A percentile compares a stretch with the other conserved stretches of the same genome.
Evolutionary conservation across 1,140 invertebrate genomes (phyloP).

Genomic region (Microplitis demolitor): DNA sequence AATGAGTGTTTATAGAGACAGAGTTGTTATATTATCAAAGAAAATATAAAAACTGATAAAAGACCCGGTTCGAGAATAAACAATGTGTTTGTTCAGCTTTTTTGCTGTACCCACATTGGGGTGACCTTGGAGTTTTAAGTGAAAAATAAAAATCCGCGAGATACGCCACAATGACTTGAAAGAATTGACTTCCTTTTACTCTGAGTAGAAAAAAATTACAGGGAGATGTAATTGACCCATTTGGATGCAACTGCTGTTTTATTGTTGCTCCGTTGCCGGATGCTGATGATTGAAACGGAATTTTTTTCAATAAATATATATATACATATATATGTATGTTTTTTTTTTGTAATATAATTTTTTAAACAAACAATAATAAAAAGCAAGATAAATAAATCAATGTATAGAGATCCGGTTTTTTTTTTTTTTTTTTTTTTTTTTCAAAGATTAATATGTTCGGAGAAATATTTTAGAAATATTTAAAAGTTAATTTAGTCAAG

Average conservation of each 20-base stretch:
- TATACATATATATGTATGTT: no score
- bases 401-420: neutral
- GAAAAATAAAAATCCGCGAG: neutral
- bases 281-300: neutral
- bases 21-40: neutral
- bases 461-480: neutral
- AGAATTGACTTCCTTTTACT: neutral
- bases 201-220: neutral
- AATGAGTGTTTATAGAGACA: neutral
- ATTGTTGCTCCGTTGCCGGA: neutral
- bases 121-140: neutral
- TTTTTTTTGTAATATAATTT: neutral
- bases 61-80: constrained; percentile 22
- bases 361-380: no score
- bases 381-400: neutral
- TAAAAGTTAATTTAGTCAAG: neutral
- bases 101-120: neutral
- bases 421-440: no score
- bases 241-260: neutral
- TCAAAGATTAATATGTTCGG: neutral
- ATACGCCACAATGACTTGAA: neutral
- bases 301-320: neutral
- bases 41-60: constrained; percentile 11
- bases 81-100: constrained; percentile 31
- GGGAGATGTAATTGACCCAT: constrained; percentile 5